These are phyloP conservation scores for Bubalus kerabau DNA, from an alignment of 2,113 vertebrate species.

Conservation along the genomic window DNA sequence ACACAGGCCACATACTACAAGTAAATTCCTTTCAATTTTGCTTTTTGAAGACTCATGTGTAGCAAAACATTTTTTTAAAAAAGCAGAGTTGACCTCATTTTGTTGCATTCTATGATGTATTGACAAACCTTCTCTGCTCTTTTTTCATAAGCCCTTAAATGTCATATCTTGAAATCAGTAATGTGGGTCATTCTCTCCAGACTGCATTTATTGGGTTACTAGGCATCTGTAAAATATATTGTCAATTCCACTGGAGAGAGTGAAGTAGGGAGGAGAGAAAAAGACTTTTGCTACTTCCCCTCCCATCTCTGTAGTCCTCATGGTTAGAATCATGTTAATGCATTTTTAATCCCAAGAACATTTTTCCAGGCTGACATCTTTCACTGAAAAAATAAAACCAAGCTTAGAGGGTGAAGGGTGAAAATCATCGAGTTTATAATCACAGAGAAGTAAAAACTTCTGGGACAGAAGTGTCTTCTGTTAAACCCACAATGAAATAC, in stretches of 20 bases:
- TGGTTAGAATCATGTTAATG: background rate
- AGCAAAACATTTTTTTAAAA: background rate
- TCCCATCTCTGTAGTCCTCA: background rate
- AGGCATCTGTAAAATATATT: background rate
- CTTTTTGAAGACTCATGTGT: slow-evolving; percentile 3
- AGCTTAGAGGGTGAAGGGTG: background rate
- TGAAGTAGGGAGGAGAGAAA: background rate
- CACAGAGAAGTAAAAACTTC: background rate
- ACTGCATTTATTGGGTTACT: background rate
- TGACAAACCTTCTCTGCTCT: background rate
- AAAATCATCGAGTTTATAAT: slow-evolving; percentile 5
- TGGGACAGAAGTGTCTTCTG: background rate
- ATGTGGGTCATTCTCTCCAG: background rate
- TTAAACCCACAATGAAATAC: background rate
- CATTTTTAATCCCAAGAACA: slow-evolving; percentile 17
- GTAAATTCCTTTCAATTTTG: background rate
- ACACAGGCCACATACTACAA: background rate
- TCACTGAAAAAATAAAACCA: background rate
- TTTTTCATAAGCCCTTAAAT: slow-evolving; percentile 15
- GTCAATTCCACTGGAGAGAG: background rate
- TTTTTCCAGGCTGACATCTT: slow-evolving; percentile 29
- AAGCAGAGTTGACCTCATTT: background rate
- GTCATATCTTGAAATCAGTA: slow-evolving; percentile 16
- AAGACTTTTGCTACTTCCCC: background rate
- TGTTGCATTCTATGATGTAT: background rate